Conservation (phyloP, 2,888 invertebrate genomes). For the Ormia ochracea region DNA sequence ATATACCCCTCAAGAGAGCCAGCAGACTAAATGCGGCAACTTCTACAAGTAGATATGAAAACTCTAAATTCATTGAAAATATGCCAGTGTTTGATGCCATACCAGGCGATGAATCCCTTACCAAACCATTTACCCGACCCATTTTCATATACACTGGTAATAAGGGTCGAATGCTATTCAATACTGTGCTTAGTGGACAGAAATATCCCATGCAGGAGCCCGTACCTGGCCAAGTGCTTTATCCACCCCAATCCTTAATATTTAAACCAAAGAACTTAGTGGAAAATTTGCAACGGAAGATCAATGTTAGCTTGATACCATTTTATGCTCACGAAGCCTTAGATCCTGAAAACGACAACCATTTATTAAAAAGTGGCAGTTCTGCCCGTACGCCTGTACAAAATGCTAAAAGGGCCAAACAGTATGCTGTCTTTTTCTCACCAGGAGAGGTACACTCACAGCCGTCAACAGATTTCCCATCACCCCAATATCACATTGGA, state of each 20-base stretch:
- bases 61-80: slow-evolving; percentile 45
- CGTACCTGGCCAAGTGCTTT: slow-evolving; percentile 73
- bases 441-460: slow-evolving; percentile 69
- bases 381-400: background rate
- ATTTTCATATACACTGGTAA: slow-evolving; percentile 72
- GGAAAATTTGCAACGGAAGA: slow-evolving; percentile 64
- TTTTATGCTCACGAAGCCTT: slow-evolving; percentile 75
- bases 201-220: slow-evolving; percentile 75
- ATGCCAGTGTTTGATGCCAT: slow-evolving; percentile 69
- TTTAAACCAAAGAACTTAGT: slow-evolving; percentile 71
- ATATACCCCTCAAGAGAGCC: slow-evolving; percentile 50
- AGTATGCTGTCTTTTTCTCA: slow-evolving; percentile 68
- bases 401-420: slow-evolving; percentile 66
- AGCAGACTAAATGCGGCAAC: background rate
- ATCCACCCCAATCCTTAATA: slow-evolving; percentile 72
- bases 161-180: slow-evolving; percentile 71
- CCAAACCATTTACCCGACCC: slow-evolving; percentile 58
- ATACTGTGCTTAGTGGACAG: slow-evolving; percentile 71
- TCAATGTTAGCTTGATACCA: slow-evolving; percentile 72
- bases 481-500: background rate
- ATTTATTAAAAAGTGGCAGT: background rate
- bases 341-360: slow-evolving; percentile 47
- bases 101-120: slow-evolving; percentile 64
- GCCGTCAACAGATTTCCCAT: slow-evolving; percentile 37
- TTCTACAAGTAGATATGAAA: slow-evolving; percentile 35